A percentile compares a stretch with the other conserved stretches of the same genome.
phyloP scores from a whole-genome alignment of 2,113 vertebrate species.

The Sarotherodon lohbergeri region DNA sequence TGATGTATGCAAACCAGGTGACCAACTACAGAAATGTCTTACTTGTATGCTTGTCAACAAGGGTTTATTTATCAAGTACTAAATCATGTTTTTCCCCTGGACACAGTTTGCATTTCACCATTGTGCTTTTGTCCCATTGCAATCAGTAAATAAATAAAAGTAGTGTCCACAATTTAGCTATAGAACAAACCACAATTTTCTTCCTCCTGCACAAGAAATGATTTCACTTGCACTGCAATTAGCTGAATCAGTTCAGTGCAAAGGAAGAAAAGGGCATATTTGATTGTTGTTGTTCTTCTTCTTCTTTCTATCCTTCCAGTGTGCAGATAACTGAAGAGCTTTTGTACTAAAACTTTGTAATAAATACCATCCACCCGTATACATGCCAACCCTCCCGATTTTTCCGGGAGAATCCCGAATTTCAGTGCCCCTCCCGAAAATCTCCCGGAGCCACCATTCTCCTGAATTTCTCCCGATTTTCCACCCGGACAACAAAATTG shows the following conservation, averaged over 20 bases:
- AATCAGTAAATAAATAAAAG: not conserved
- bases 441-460: not conserved
- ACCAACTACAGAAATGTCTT: not conserved
- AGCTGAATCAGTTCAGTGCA: not conserved
- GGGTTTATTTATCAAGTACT: not conserved
- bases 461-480: not conserved
- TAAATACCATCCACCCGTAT: not conserved
- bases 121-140: not conserved
- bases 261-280: not conserved
- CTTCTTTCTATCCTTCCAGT: not conserved
- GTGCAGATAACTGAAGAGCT: not conserved
- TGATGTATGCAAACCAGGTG: not conserved
- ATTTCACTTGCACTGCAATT: not conserved
- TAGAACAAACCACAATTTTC: not conserved
- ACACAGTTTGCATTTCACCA: not conserved
- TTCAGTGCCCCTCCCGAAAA: not conserved
- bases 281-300: fast-evolving
- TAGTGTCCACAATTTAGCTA: not conserved
- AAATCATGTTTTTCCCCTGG: not conserved
- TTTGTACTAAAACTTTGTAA: not conserved
- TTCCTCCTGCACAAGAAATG: not conserved
- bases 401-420: not conserved
- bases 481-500: not conserved
- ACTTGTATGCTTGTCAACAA: not conserved
- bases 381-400: not conserved